These are phyloP conservation scores for Spodoptera frugiperda DNA, from an alignment of 1,140 invertebrate genomes.

Conservation along the genomic window DNA sequence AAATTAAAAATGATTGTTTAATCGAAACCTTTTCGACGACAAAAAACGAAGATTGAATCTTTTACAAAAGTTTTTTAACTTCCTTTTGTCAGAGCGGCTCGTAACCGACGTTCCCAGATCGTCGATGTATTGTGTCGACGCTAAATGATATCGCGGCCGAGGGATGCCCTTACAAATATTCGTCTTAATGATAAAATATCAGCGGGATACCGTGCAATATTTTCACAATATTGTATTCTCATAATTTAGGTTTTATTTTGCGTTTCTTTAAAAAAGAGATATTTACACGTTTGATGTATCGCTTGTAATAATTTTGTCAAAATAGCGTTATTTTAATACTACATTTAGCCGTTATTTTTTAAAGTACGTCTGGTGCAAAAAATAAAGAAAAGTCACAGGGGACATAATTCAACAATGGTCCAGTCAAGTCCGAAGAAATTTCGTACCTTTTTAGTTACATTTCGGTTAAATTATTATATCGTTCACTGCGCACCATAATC, in stretches of 20 bases:
- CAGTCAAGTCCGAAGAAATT: neutral
- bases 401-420: neutral
- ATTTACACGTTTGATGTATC: constrained; percentile 62
- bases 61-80: constrained; percentile 78
- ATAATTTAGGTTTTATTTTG: constrained; percentile 66
- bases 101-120: constrained; percentile 84
- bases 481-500: neutral
- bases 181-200: constrained; percentile 81
- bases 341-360: neutral
- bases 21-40: constrained; percentile 72
- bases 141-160: constrained; percentile 73
- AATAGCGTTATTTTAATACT: constrained; percentile 8
- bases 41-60: constrained; percentile 78
- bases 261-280: constrained; percentile 58
- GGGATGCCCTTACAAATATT: constrained; percentile 69
- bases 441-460: neutral
- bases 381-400: neutral
- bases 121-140: constrained; percentile 71
- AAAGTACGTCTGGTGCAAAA: neutral
- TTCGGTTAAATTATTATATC: neutral
- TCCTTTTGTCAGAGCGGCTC: constrained; percentile 78
- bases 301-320: constrained; percentile 29
- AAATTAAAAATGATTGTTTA: constrained; percentile 74
- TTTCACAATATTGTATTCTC: constrained; percentile 79
- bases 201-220: constrained; percentile 78